Conservation (phyloP, 2,113 vertebrate genomes). For the Plestiodon gilberti region DNA sequence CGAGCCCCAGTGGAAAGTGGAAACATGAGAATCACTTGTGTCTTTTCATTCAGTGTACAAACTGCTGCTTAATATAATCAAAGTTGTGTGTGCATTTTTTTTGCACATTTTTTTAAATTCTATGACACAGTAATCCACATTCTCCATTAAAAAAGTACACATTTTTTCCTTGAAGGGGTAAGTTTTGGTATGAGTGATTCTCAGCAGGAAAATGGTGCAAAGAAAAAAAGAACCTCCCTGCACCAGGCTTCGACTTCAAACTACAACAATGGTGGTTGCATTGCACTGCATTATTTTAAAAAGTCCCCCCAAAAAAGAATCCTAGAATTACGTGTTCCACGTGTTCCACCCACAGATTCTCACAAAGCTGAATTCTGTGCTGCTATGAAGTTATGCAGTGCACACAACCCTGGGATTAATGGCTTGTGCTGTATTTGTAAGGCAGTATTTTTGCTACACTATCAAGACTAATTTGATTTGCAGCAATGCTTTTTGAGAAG, state of each 20-base stretch:
- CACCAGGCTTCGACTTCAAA: not conserved
- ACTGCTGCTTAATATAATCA: not conserved
- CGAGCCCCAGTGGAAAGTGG: not conserved
- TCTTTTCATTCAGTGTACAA: not conserved
- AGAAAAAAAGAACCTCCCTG: no score
- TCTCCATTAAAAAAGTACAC: not conserved
- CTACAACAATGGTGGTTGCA: not conserved
- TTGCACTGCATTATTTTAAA: not conserved
- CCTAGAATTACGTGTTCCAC: not conserved
- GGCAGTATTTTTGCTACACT: no score
- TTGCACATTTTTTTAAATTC: not conserved
- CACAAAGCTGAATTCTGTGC: not conserved
- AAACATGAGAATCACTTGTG: not conserved
- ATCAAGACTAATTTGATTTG: not conserved
- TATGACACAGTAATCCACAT: not conserved
- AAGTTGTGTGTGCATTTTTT: fast-evolving
- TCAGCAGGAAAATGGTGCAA: not conserved
- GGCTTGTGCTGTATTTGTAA: no score
- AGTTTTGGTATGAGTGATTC: not conserved
- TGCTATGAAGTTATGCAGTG: not conserved
- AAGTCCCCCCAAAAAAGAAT: not conserved
- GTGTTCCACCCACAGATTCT: not conserved
- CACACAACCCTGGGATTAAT: not conserved
- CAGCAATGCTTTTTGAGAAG: not conserved
- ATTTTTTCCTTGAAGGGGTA: not conserved